Percentiles rank a stretch among this genome's conserved stretches.
Evolutionary conservation across 2,113 vertebrate species (phyloP).

Genomic region (Varanus salvator): DNA sequence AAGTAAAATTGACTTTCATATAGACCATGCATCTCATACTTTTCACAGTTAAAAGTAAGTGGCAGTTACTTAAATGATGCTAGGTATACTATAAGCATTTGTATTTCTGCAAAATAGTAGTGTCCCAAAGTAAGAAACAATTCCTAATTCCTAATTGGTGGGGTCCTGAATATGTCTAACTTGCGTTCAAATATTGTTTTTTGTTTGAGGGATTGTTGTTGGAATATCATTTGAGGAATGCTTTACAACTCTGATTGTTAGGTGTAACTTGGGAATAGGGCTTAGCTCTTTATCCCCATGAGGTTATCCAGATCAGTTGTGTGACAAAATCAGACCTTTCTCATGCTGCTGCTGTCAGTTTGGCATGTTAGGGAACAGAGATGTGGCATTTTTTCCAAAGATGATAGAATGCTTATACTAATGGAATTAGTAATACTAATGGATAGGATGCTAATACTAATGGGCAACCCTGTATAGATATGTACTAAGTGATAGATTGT

Average conservation of each 20-base stretch:
- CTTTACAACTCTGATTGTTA: neutral
- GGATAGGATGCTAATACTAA: no score
- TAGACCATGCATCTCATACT: neutral
- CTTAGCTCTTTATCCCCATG: neutral
- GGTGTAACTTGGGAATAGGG: neutral
- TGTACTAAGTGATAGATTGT: neutral
- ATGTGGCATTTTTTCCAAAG: no score
- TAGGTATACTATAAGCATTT: neutral
- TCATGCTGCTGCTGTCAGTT: neutral
- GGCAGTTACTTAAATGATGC: neutral
- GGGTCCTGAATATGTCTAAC: neutral
- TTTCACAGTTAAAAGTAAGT: neutral
- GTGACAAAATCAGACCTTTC: no score
- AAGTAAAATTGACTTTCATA: neutral
- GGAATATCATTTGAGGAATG: neutral
- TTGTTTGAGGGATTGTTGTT: neutral
- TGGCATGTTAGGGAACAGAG: no score
- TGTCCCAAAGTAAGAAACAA: neutral
- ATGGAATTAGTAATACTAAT: no score
- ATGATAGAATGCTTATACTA: no score
- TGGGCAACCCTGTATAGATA: neutral
- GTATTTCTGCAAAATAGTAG: neutral
- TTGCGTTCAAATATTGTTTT: neutral
- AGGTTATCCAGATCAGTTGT: neutral
- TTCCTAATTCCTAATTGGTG: neutral